Percentiles rank a stretch among this genome's conserved stretches.
phyloP scores from a whole-genome alignment of 1,140 invertebrate species.

The Drosophila seguyi region DNA sequence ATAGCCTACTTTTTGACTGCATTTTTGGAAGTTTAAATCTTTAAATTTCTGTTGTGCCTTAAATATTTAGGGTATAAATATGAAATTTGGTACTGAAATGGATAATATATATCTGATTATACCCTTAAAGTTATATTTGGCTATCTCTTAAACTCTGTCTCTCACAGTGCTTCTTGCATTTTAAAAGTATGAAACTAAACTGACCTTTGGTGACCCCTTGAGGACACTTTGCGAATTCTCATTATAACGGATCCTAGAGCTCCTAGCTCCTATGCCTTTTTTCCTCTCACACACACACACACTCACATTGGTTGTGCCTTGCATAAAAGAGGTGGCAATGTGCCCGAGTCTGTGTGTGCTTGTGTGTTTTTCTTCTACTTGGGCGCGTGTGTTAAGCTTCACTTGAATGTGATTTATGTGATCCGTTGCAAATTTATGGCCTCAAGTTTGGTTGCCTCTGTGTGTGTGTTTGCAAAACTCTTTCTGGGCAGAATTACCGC shows the following conservation, averaged over 20 bases:
- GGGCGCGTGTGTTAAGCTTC: conserved; percentile 82
- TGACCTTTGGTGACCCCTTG: conserved; percentile 20
- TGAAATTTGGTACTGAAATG: neutral
- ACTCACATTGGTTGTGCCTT: neutral
- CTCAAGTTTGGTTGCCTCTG: conserved; percentile 72
- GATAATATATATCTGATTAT: neutral
- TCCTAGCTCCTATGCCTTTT: conserved; percentile 39
- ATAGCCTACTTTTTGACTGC: neutral
- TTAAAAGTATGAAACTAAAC: neutral
- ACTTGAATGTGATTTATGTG: conserved; percentile 84
- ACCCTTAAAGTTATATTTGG: neutral
- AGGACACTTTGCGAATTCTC: conserved; percentile 38
- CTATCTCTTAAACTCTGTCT: neutral
- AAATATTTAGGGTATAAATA: neutral
- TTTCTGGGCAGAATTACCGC: conserved; percentile 71
- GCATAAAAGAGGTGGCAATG: conserved; percentile 17
- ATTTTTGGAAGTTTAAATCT: fast-evolving
- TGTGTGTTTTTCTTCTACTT: conserved; percentile 68
- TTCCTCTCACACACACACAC: conserved; percentile 19
- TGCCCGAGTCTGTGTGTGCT: conserved; percentile 9
- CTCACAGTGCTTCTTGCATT: neutral
- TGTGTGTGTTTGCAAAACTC: conserved; percentile 36
- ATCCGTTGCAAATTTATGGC: conserved; percentile 81
- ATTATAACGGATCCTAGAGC: conserved; percentile 44
- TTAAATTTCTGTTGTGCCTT: neutral